A percentile compares a stretch with the other conserved stretches of the same genome.
Evolutionary conservation across 2,113 vertebrate genomes (phyloP).

Genomic region (Odontesthes bonariensis): DNA sequence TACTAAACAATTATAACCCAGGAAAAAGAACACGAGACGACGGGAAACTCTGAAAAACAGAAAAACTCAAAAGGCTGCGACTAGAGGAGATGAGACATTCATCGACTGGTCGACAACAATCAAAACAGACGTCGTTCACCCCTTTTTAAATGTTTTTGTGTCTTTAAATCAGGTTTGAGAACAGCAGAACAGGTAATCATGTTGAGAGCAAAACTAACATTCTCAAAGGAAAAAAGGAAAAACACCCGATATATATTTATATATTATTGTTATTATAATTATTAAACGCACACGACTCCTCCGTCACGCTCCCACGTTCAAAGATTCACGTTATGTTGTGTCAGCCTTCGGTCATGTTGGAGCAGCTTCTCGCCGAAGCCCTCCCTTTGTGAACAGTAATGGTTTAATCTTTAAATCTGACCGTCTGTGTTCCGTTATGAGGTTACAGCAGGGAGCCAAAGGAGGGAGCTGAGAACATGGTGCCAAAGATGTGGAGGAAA

Average conservation of each 20-base stretch:
- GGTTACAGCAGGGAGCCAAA: slow-evolving; percentile 53
- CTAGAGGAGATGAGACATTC: slow-evolving; percentile 59
- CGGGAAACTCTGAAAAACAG: background rate
- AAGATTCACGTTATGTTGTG: slow-evolving; percentile 47
- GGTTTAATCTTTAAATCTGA: slow-evolving; percentile 51
- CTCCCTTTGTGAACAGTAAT: slow-evolving; percentile 48
- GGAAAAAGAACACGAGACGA: slow-evolving; percentile 46
- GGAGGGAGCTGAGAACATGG: slow-evolving; percentile 22
- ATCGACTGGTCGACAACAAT: slow-evolving; percentile 74
- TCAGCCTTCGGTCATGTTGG: slow-evolving; percentile 46
- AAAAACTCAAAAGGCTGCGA: background rate
- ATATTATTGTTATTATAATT: background rate
- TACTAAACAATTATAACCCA: slow-evolving; percentile 59
- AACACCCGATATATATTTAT: slow-evolving; percentile 67
- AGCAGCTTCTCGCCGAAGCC: slow-evolving; percentile 57
- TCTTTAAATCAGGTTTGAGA: slow-evolving; percentile 54
- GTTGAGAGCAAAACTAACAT: slow-evolving; percentile 55
- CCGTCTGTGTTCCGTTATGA: slow-evolving; percentile 47
- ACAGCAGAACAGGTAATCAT: slow-evolving; percentile 50
- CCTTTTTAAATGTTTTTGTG: slow-evolving; percentile 13
- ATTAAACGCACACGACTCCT: slow-evolving; percentile 66
- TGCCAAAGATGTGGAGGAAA: slow-evolving; percentile 10
- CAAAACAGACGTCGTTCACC: slow-evolving; percentile 54
- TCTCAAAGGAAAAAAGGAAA: slow-evolving; percentile 58
- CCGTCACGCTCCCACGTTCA: slow-evolving; percentile 60